These are phyloP conservation scores for Styela clava DNA, from an alignment of 23 tunicate species.

Conservation along the genomic window DNA sequence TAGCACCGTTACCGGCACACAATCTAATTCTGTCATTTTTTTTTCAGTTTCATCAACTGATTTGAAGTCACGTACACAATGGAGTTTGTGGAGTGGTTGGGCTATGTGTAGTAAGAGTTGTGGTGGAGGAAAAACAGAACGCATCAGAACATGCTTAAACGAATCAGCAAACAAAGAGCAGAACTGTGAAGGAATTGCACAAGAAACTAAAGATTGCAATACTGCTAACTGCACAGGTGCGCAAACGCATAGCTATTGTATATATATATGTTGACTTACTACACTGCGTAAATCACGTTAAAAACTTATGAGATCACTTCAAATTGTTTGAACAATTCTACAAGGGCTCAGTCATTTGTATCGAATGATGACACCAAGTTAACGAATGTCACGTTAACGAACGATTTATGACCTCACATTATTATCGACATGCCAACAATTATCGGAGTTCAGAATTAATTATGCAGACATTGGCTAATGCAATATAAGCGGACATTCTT, in stretches of 20 bases:
- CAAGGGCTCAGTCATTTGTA: too few relatives aligned
- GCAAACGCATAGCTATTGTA: slow-evolving; percentile 3
- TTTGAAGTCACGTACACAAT: slow-evolving; percentile 3
- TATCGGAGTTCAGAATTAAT: too few relatives aligned
- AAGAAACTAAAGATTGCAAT: slow-evolving; percentile 42
- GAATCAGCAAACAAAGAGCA: not conserved
- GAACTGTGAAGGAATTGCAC: not conserved
- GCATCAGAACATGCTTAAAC: slow-evolving; percentile 55
- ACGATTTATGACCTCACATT: too few relatives aligned
- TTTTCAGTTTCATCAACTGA: slow-evolving; percentile 28
- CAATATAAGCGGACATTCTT: too few relatives aligned
- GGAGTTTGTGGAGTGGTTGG: slow-evolving; percentile 94
- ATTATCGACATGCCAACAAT: too few relatives aligned
- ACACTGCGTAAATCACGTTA: not conserved
- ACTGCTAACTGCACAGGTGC: slow-evolving; percentile 54
- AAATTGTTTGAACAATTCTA: too few relatives aligned
- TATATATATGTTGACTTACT: not conserved
- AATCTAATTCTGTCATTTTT: not conserved
- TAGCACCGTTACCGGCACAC: too few relatives aligned
- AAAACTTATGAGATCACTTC: too few relatives aligned
- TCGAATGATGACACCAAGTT: not conserved
- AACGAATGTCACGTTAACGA: too few relatives aligned
- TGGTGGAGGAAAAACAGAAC: slow-evolving; percentile 47
- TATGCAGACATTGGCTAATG: too few relatives aligned
- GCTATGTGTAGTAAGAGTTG: slow-evolving; percentile 76